These are phyloP conservation scores for Rhadinocentrus ornatus DNA, from an alignment of 2,797 vertebrate species.

Conservation along the genomic window DNA sequence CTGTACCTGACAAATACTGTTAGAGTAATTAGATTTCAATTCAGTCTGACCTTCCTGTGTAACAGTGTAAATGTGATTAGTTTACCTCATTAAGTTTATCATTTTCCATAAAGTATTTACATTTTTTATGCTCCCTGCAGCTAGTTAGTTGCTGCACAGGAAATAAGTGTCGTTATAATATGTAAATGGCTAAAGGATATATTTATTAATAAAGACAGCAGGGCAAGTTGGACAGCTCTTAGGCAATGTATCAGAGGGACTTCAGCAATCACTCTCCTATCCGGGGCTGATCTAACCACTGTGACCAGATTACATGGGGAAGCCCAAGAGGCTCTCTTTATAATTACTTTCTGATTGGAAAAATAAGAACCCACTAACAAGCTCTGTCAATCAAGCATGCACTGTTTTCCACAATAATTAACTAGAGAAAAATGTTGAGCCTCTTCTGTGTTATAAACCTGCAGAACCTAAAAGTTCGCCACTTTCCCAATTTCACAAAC, in stretches of 20 bases:
- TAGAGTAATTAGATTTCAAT: slow-evolving; percentile 36
- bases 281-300: slow-evolving; percentile 70
- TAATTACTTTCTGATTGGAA: slow-evolving; percentile 83
- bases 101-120: slow-evolving; percentile 36
- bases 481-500: slow-evolving; percentile 53
- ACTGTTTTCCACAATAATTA: slow-evolving; percentile 57
- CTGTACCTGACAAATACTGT: slow-evolving; percentile 12
- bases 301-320: slow-evolving; percentile 75
- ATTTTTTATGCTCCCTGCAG: slow-evolving; percentile 20
- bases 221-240: slow-evolving; percentile 39
- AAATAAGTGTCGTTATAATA: slow-evolving; percentile 12
- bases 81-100: slow-evolving; percentile 20
- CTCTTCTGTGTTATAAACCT: slow-evolving; percentile 36
- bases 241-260: slow-evolving; percentile 46
- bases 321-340: slow-evolving; percentile 71
- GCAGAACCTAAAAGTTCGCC: slow-evolving; percentile 35
- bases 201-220: slow-evolving; percentile 58
- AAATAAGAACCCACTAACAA: slow-evolving; percentile 74
- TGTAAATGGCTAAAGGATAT: slow-evolving; percentile 29
- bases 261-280: slow-evolving; percentile 72
- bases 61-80: slow-evolving; percentile 18
- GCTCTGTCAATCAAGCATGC: slow-evolving; percentile 75
- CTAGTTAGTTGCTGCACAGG: slow-evolving; percentile 25
- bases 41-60: slow-evolving; percentile 9
- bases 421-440: slow-evolving; percentile 32